Percentiles rank a stretch among this genome's conserved stretches.
Evolutionary conservation across 2,113 vertebrate species (phyloP).

Genomic region (Archilochus colubris): DNA sequence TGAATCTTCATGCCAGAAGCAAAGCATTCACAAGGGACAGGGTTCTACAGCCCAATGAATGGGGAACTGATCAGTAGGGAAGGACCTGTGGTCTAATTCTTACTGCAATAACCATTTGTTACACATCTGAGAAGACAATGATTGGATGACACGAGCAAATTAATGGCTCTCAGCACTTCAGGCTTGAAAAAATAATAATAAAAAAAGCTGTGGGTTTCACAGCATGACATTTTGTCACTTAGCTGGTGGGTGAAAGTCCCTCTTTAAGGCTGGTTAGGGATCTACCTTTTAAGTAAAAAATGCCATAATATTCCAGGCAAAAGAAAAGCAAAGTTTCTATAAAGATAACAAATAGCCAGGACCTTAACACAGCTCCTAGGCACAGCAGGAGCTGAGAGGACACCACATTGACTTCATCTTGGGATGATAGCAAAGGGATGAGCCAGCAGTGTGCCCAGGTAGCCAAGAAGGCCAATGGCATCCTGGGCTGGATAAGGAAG

Average conservation of each 20-base stretch:
- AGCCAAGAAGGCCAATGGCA: no score
- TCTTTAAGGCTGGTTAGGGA: not conserved
- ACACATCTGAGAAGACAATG: not conserved
- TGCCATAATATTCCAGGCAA: not conserved
- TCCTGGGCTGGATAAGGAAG: no score
- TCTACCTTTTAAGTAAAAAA: not conserved
- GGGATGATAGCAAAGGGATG: not conserved
- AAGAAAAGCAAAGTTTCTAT: not conserved
- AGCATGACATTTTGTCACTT: not conserved
- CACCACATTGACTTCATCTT: not conserved
- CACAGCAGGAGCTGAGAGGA: not conserved
- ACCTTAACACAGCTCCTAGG: not conserved
- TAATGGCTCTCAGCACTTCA: not conserved
- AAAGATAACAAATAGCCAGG: not conserved
- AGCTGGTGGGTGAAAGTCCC: not conserved
- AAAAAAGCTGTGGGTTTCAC: not conserved
- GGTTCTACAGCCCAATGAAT: not conserved
- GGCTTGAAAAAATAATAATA: not conserved
- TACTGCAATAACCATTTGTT: not conserved
- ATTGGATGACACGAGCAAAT: not conserved
- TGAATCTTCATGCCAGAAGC: not conserved
- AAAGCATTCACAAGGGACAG: not conserved
- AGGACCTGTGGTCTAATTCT: not conserved
- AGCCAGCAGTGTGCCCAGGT: no score
- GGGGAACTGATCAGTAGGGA: not conserved